A percentile compares a stretch with the other conserved stretches of the same genome.
phyloP scores from a whole-genome alignment of 2,888 invertebrate genomes.

The Papilio gigon region DNA sequence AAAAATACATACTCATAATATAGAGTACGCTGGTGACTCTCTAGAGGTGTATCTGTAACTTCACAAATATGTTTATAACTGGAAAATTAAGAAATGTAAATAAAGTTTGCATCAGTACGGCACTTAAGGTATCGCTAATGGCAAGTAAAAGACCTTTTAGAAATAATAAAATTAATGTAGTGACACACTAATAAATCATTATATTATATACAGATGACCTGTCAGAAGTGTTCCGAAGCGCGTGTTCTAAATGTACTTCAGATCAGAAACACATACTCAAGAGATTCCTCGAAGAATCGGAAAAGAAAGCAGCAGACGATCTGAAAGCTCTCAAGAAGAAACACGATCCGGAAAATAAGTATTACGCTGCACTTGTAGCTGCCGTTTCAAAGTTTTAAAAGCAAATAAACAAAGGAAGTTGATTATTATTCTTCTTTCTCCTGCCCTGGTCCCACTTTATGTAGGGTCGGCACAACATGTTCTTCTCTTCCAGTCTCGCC shows the following conservation, averaged over 20 bases:
- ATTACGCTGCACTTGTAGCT: conserved; percentile 76
- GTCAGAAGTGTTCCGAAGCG: conserved; percentile 83
- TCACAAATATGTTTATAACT: too few species aligned
- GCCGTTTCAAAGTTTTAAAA: conserved; percentile 53
- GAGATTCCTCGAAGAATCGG: conserved; percentile 79
- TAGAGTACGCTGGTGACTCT: too few species aligned
- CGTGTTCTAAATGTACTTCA: conserved; percentile 85
- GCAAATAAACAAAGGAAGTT: not conserved
- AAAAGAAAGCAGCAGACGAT: conserved; percentile 74
- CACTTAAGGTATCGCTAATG: too few species aligned
- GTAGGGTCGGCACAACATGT: too few species aligned
- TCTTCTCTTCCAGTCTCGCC: too few species aligned
- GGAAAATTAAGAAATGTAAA: not conserved
- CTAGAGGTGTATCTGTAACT: too few species aligned
- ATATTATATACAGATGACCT: conserved; percentile 79
- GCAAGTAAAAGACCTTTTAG: too few species aligned
- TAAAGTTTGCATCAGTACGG: too few species aligned
- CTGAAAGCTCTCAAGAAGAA: conserved; percentile 76
- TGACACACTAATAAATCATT: not conserved
- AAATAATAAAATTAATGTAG: not conserved
- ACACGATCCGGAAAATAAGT: conserved; percentile 83
- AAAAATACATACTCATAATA: too few species aligned
- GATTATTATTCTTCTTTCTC: too few species aligned
- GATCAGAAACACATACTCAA: conserved; percentile 84
- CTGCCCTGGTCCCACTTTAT: too few species aligned